Conservation (phyloP, 2,888 invertebrate species). For the Clepsis dumicolana region DNA sequence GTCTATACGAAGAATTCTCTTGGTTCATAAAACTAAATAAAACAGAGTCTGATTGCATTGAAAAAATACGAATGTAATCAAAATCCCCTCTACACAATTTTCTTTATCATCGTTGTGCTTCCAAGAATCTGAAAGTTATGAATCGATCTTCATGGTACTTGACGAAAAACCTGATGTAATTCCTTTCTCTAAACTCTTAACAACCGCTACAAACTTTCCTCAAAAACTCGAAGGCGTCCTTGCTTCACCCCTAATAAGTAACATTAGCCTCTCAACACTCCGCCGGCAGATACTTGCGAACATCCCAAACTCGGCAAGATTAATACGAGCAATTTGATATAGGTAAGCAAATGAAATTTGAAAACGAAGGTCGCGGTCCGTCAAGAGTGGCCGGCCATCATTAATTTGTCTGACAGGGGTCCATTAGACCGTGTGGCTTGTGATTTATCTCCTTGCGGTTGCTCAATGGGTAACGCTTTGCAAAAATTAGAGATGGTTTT, state of each 20-base stretch:
- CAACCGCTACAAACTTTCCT: too few relatives aligned
- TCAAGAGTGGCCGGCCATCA: conserved; percentile 31
- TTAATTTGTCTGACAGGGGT: conserved; percentile 32
- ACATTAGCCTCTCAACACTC: conserved; percentile 20
- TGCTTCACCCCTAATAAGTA: not conserved
- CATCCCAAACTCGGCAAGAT: conserved; percentile 17
- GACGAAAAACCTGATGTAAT: too few relatives aligned
- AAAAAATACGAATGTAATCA: too few relatives aligned
- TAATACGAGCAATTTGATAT: conserved; percentile 32
- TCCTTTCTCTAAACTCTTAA: too few relatives aligned
- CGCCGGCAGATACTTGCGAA: conserved; percentile 14
- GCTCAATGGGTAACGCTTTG: not conserved
- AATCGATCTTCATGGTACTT: too few relatives aligned
- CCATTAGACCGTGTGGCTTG: conserved; percentile 27
- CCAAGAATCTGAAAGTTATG: too few relatives aligned
- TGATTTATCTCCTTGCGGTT: conserved; percentile 31
- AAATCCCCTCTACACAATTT: too few relatives aligned
- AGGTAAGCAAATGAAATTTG: conserved; percentile 39
- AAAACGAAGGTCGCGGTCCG: conserved; percentile 34
- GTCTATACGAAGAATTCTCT: too few relatives aligned
- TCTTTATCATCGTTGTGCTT: too few relatives aligned
- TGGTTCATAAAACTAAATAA: too few relatives aligned
- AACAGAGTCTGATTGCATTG: too few relatives aligned
- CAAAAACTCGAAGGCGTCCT: not conserved
- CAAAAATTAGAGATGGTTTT: not conserved